Conservation (phyloP, 2,888 invertebrate species). For the Drosophila acutilabella region DNA sequence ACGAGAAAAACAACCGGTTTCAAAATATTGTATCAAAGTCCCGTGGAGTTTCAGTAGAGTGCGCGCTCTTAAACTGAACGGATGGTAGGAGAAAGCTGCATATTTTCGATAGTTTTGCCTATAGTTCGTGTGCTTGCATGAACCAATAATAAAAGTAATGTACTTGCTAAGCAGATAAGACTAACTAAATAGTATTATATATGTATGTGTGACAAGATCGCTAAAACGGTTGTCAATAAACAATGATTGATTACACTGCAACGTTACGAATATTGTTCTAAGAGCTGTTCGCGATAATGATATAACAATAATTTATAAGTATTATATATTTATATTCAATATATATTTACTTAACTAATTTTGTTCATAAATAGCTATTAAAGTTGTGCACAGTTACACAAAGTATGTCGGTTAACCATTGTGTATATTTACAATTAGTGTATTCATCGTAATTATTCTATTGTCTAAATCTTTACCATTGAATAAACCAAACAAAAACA, state of each 20-base stretch:
- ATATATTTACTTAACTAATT: background rate
- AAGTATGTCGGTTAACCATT: background rate
- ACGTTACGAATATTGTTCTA: background rate
- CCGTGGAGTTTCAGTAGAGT: constrained; percentile 7
- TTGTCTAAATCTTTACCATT: background rate
- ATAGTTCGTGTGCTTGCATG: background rate
- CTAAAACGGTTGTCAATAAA: background rate
- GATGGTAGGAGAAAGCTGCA: background rate
- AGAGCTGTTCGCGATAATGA: background rate
- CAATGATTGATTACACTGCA: background rate
- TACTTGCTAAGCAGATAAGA: constrained; percentile 12
- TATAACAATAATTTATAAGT: background rate
- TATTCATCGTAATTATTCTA: background rate
- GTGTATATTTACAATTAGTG: background rate
- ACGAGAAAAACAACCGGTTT: constrained; percentile 7
- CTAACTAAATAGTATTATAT: background rate
- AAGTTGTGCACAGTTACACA: background rate
- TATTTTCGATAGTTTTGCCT: background rate
- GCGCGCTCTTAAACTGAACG: constrained; percentile 1
- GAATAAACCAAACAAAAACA: background rate
- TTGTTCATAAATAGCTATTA: constrained; percentile 1
- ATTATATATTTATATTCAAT: background rate
- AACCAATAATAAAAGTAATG: background rate
- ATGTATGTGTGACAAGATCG: constrained; percentile 2
- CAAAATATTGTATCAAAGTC: background rate